phyloP scores from a whole-genome alignment of 2,888 invertebrate species.

The Unio delphinus region DNA sequence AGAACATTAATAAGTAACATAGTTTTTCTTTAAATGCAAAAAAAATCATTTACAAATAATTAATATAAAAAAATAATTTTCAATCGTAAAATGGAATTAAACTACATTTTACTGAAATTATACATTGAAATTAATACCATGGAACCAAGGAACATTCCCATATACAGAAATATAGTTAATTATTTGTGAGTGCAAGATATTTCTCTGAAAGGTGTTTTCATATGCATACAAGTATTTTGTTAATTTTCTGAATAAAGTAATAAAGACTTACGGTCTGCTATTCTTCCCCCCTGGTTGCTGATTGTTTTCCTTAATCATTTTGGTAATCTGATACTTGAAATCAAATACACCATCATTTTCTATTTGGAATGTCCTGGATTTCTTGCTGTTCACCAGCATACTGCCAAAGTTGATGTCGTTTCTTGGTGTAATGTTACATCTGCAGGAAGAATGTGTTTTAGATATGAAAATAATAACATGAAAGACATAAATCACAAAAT shows the following conservation, averaged over 20 bases:
- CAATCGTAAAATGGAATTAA: no score
- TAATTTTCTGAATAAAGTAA: neutral
- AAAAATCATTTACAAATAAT: no score
- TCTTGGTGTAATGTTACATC: conserved; percentile 68
- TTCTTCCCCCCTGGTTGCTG: conserved; percentile 31
- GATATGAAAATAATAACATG: neutral
- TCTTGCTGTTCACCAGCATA: conserved; percentile 68
- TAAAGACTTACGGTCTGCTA: conserved; percentile 56
- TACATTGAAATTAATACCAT: neutral
- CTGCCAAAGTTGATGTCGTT: conserved; percentile 72
- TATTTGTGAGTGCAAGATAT: no score
- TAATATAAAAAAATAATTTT: no score
- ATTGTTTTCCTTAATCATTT: conserved; percentile 58
- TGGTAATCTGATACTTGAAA: conserved; percentile 70
- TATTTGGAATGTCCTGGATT: conserved; percentile 67
- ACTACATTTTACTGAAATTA: no score
- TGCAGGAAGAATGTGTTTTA: conserved; percentile 29
- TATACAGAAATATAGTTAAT: no score
- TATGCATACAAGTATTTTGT: no score
- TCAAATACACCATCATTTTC: conserved; percentile 72
- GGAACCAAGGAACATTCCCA: conserved; percentile 1
- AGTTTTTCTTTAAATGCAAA: no score
- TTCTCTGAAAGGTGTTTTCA: no score
- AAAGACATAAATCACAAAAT: no score
- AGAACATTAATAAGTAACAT: no score